Percentiles rank a stretch among this genome's conserved stretches.
Evolutionary conservation across 1,140 invertebrate genomes (phyloP).

Genomic region (Sipha flava): DNA sequence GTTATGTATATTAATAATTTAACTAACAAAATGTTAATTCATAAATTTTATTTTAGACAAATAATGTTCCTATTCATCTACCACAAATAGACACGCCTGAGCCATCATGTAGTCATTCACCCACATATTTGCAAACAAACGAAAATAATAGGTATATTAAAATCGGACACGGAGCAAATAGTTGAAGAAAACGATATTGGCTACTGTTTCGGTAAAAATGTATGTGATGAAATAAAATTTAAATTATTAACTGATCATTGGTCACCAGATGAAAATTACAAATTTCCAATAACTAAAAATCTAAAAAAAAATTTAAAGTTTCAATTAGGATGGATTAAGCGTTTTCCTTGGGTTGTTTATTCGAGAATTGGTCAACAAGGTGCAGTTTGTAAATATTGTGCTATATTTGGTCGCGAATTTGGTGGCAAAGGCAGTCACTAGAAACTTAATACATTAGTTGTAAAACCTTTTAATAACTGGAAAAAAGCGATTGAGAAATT

Average conservation of each 20-base stretch:
- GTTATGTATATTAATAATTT: background rate
- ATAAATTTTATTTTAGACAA: background rate
- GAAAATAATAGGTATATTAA: background rate
- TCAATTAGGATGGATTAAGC: background rate
- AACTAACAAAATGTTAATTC: background rate
- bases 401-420: background rate
- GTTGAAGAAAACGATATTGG: background rate
- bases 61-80: background rate
- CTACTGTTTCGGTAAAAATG: background rate
- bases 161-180: background rate
- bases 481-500: slow-evolving; percentile 5
- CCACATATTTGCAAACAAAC: background rate
- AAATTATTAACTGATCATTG: background rate
- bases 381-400: background rate
- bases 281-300: background rate
- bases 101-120: background rate
- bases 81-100: background rate
- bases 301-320: background rate
- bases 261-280: background rate
- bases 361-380: background rate
- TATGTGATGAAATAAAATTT: background rate
- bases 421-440: background rate
- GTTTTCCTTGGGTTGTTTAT: background rate
- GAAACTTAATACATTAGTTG: background rate
- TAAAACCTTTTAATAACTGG: background rate